phyloP scores from a whole-genome alignment of 2,113 vertebrate species.

The Epinephelus lanceolatus region DNA sequence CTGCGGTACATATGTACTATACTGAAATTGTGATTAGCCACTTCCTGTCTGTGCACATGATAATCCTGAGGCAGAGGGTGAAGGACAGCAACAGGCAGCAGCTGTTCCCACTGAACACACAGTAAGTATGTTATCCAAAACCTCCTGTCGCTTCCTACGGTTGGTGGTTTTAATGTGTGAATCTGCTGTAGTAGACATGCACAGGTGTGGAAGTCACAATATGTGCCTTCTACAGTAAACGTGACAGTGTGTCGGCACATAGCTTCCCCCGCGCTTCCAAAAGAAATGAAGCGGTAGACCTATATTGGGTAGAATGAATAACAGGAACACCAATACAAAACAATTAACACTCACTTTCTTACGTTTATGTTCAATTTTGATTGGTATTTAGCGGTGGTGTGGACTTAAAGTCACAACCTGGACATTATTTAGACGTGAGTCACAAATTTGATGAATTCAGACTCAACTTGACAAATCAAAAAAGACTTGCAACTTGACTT shows the following conservation, averaged over 20 bases:
- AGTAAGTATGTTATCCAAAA: slow-evolving; percentile 31
- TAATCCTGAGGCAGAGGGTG: slow-evolving; percentile 14
- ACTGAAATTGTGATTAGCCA: slow-evolving; percentile 4
- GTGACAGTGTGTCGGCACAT: neutral
- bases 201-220: slow-evolving; percentile 17
- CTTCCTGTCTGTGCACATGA: slow-evolving; percentile 15
- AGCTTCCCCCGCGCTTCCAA: neutral
- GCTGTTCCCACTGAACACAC: slow-evolving; percentile 41
- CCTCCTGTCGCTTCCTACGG: slow-evolving; percentile 38
- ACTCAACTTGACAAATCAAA: no score
- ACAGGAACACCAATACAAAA: neutral
- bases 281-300: neutral
- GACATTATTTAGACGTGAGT: no score
- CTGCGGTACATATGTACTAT: neutral
- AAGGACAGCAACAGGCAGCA: slow-evolving; percentile 59
- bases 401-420: no score
- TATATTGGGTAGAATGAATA: neutral
- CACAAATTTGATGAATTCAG: no score
- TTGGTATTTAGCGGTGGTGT: no score
- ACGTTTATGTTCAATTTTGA: neutral
- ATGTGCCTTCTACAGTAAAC: neutral
- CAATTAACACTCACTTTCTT: neutral
- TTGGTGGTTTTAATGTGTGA: slow-evolving; percentile 24
- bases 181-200: neutral
- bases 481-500: no score